Conservation (phyloP, 2,888 invertebrate genomes). For the Drosophila mayaguana region DNA sequence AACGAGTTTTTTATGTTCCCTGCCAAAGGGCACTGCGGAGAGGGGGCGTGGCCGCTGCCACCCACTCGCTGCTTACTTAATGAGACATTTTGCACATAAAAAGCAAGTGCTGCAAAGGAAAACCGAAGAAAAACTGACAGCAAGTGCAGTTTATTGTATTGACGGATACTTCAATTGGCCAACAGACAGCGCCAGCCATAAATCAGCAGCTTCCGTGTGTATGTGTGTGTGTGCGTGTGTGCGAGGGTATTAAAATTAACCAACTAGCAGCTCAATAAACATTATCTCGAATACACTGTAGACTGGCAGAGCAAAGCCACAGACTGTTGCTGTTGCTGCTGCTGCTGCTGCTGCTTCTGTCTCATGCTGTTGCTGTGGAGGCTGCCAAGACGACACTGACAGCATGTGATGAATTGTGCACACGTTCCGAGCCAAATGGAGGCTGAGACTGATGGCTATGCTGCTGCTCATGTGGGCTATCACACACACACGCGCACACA, state of each 20-base stretch:
- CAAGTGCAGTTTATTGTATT: slow-evolving; percentile 79
- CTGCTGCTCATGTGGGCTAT: slow-evolving; percentile 55
- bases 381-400: slow-evolving; percentile 72
- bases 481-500: slow-evolving; percentile 19
- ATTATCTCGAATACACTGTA: slow-evolving; percentile 62
- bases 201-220: slow-evolving; percentile 55
- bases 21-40: slow-evolving; percentile 20
- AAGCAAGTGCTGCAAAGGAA: slow-evolving; percentile 54
- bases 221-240: background rate
- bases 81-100: slow-evolving; percentile 70
- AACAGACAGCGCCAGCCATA: slow-evolving; percentile 45
- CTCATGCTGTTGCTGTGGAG: background rate
- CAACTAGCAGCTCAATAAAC: slow-evolving; percentile 79
- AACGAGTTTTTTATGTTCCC: slow-evolving; percentile 75
- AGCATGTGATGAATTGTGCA: slow-evolving; percentile 77
- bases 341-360: background rate
- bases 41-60: slow-evolving; percentile 28
- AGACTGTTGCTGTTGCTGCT: slow-evolving; percentile 18
- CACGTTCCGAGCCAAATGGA: slow-evolving; percentile 59
- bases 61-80: slow-evolving; percentile 60
- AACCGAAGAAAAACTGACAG: slow-evolving; percentile 28
- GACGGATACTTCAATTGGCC: slow-evolving; percentile 67
- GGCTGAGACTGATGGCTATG: slow-evolving; percentile 57
- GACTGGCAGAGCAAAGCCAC: slow-evolving; percentile 21
- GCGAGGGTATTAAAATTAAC: slow-evolving; percentile 70